phyloP scores from a whole-genome alignment of 2,797 vertebrate species.

The Apogon hyalosoma region DNA sequence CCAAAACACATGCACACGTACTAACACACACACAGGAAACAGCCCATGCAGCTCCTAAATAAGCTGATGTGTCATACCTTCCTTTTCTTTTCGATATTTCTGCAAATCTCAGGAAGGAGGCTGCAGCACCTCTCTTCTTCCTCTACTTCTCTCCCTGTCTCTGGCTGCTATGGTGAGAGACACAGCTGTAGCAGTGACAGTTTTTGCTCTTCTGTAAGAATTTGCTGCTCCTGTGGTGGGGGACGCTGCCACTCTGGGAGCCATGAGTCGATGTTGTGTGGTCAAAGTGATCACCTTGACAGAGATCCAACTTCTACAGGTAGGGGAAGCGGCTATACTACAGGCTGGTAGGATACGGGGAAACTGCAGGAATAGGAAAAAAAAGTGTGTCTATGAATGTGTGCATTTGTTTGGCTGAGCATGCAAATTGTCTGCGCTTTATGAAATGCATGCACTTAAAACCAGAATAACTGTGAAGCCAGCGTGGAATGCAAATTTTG shows the following conservation, averaged over 20 bases:
- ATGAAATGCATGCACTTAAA: slow-evolving; percentile 28
- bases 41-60: slow-evolving; percentile 72
- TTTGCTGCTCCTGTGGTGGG: slow-evolving; percentile 56
- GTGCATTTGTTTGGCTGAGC: slow-evolving; percentile 38
- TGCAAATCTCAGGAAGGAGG: slow-evolving; percentile 71
- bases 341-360: neutral
- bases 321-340: slow-evolving; percentile 61
- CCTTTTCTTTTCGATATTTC: slow-evolving; percentile 79
- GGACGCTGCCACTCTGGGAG: slow-evolving; percentile 59
- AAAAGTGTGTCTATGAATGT: slow-evolving; percentile 19
- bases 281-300: slow-evolving; percentile 86
- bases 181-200: slow-evolving; percentile 58
- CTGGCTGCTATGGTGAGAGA: slow-evolving; percentile 37
- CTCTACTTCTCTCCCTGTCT: slow-evolving; percentile 57
- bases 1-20: slow-evolving; percentile 57
- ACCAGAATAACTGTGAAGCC: slow-evolving; percentile 38
- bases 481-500: slow-evolving; percentile 51
- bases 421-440: slow-evolving; percentile 2
- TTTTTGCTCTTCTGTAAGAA: slow-evolving; percentile 52
- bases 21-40: slow-evolving; percentile 62
- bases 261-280: slow-evolving; percentile 83
- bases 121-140: slow-evolving; percentile 58
- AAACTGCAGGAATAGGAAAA: slow-evolving; percentile 19
- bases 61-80: slow-evolving; percentile 91
- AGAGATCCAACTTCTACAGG: slow-evolving; percentile 84